These are phyloP conservation scores for Philopotamus ludificatus DNA, from an alignment of 1,140 invertebrate species.

Conservation along the genomic window DNA sequence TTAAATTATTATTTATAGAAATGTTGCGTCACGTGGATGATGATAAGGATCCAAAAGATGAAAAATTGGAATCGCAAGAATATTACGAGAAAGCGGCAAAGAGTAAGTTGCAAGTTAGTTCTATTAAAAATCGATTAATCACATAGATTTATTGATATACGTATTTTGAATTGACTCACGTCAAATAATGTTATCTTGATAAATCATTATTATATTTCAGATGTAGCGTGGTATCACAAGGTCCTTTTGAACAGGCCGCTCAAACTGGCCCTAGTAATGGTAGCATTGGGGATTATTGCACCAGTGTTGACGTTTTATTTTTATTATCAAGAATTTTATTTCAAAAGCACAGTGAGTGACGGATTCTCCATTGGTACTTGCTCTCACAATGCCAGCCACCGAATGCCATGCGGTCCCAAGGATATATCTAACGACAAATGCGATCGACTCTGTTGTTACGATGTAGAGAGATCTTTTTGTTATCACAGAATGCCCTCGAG, in stretches of 20 bases:
- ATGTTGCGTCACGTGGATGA: slow-evolving; percentile 10
- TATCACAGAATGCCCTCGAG: slow-evolving; percentile 33
- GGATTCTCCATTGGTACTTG: slow-evolving; percentile 32
- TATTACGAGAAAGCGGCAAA: slow-evolving; percentile 2
- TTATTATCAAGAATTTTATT: slow-evolving; percentile 12
- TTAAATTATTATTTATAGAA: too few species aligned
- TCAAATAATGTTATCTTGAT: background rate
- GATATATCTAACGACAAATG: background rate
- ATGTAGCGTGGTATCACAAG: slow-evolving; percentile 36
- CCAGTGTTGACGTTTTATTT: slow-evolving; percentile 28
- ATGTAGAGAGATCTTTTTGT: slow-evolving; percentile 24
- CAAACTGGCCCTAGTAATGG: slow-evolving; percentile 23
- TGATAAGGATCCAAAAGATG: slow-evolving; percentile 13
- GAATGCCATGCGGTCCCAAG: slow-evolving; percentile 19
- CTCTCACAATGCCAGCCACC: background rate
- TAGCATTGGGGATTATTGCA: slow-evolving; percentile 6
- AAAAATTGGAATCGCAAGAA: background rate
- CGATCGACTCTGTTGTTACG: slow-evolving; percentile 29
- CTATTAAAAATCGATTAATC: background rate
- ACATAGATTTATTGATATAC: too few species aligned
- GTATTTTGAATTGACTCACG: background rate
- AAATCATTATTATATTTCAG: slow-evolving; percentile 17
- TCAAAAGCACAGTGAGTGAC: background rate
- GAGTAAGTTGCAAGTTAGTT: slow-evolving; percentile 15
- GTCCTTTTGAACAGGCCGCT: slow-evolving; percentile 28